Base-by-base conservation (phyloP, 1,140 invertebrate species). In the Portunus trituberculatus region DNA sequence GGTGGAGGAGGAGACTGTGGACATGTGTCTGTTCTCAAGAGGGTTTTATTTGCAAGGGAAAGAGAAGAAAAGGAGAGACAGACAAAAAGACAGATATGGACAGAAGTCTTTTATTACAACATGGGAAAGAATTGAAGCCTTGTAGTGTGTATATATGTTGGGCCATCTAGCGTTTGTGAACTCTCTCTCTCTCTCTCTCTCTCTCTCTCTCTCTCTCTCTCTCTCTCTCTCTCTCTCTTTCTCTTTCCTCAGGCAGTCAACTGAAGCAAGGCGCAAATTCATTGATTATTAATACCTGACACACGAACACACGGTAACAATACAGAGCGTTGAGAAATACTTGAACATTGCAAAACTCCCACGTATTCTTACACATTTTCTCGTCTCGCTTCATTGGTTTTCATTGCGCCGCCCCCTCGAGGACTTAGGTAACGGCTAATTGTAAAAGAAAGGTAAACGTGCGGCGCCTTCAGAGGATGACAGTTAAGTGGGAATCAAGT, bases 131-230 rank as follows among this genome's bases (percentile, higher is more conserved):
- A 76, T 76, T n/a, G n/a, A 76, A 76, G 25, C 67, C 20, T 16
- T 76, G 67, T 76, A 12, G 20, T 39, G 67, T 7, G 67, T 76
- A 59, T 14, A n/a, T 25, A 76, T 76, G 12, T 25, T 76, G 12
- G 20, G 12, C 20, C 12, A 76, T 76, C 20, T 12, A n/a, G 67
- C 67, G 1, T 76, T 76, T 76, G 67, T 76, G 12, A 12, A 76
- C 20, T 76, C 67, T 76, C 67, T 76, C 67, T 76, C 67, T 76
- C 67, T 76, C 67, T 76, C n/a, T 59, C 52, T 59, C 52, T 59
- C 52, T 59, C 52, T 59, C 52, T 59, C 52, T 59, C 52, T 59
- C 52, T 59, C 52, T 59, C 52, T 59, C 52, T 59, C 52, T 59
- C 52, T 59, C 52, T 59, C 52, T 59, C 52, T 59, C 52, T 59